Percentiles rank a stretch among this genome's conserved stretches.
phyloP scores from a whole-genome alignment of 2,797 vertebrate genomes.

The Alectoris magna region DNA sequence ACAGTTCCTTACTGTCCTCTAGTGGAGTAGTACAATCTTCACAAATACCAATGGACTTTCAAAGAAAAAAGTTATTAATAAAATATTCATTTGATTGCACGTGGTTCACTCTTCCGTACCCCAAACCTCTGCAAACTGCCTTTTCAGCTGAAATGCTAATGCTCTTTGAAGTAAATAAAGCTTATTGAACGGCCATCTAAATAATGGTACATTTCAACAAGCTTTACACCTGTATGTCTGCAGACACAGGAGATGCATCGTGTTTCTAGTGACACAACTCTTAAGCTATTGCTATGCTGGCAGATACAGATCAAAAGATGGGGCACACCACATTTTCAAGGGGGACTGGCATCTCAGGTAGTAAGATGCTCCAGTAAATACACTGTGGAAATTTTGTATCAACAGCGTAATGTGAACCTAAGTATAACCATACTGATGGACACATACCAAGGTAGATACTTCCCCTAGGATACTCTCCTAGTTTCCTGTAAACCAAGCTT shows the following conservation, averaged over 20 bases:
- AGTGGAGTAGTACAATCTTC: conserved; percentile 13
- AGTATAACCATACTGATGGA: background rate
- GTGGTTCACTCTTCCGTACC: background rate
- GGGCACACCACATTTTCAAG: background rate
- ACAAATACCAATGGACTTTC: background rate
- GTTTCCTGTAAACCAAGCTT: background rate
- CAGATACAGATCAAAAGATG: background rate
- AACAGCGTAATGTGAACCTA: background rate
- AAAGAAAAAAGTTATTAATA: background rate
- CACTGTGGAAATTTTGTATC: background rate
- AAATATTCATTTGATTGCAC: background rate
- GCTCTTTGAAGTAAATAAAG: background rate
- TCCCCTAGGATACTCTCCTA: background rate
- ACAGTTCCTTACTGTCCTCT: conserved; percentile 74
- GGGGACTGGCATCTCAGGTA: background rate
- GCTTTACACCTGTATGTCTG: too few relatives aligned
- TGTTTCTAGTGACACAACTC: background rate
- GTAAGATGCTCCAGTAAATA: background rate
- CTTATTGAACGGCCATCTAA: background rate
- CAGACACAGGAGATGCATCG: fast-evolving
- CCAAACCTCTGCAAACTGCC: background rate
- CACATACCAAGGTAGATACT: background rate
- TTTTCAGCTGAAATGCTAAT: background rate
- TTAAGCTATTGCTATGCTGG: background rate
- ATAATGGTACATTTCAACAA: too few relatives aligned